Base-by-base conservation (phyloP, 2,888 invertebrate genomes). In the Imbricaverruca yamaguchii region DNA sequence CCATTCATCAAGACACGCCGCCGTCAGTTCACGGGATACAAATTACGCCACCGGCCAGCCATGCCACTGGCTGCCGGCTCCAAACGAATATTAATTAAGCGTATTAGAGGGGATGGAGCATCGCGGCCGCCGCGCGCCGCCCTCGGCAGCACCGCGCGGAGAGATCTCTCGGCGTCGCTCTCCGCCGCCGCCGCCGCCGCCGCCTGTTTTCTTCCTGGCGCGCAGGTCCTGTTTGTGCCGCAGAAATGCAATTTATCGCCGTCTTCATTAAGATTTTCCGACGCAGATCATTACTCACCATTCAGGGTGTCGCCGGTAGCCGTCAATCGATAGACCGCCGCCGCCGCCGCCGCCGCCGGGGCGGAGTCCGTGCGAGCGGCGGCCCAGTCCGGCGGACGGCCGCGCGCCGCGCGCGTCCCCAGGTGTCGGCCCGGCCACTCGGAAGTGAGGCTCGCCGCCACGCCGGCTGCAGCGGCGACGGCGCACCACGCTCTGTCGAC, bases 201-300 rank as follows among this genome's bases (percentile, higher is more conserved):
- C 59, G 18, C 13, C 74, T 74, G 74, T 74, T 74, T 74, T 74
- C 74, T 8, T 55, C 53, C n/a, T 55, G 74, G 65, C 65, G 65
- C 74, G 10, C 67, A 25, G 21, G 10, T 7, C 74, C 55, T 74
- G 74, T 74, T 74, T 74, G 74, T 55, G 11, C 55, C 74, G 55
- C 74, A 74, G 74, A 74, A 55, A 74, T 74, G 53, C 74, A 74
- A 74, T 74, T 74, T 74, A 74, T 74, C 74, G 74, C 74, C 13
- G 23, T 74, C 74, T 74, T 74, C 74, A 74, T 74, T 74, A 74
- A 55, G 74, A 55, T 74, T 74, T 74, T 74, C 53, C 21, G 53
- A 55, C 18, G 10, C 10, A 21, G 74, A 74, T 74, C 74, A 74
- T 74, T 74, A 74, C 53, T 74, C 74, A 74, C 55, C 55, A 74